Conservation (phyloP, 1,140 invertebrate species). For the Dendroctonus valens region DNA sequence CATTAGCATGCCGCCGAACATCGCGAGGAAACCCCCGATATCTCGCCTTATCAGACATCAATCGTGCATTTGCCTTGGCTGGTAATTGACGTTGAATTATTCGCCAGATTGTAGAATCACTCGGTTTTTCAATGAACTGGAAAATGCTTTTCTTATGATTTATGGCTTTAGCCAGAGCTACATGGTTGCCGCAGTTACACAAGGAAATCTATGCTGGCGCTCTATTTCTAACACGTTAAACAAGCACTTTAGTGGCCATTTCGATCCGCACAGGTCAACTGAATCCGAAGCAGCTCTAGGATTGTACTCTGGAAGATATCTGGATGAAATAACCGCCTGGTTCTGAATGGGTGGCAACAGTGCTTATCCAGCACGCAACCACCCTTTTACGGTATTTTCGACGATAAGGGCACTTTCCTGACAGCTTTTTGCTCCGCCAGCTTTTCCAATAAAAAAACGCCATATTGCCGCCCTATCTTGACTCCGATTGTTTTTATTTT, state of each 20-base stretch:
- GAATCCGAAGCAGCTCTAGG: too few species aligned
- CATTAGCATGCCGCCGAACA: background rate
- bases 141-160: constrained; percentile 17
- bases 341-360: too few species aligned
- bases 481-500: background rate
- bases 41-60: constrained; percentile 11
- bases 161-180: background rate
- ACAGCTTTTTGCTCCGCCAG: constrained; percentile 4
- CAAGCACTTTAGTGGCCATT: too few species aligned
- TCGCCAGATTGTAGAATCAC: constrained; percentile 10
- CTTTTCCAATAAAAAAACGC: background rate
- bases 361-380: too few species aligned
- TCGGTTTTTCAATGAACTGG: constrained; percentile 24
- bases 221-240: too few species aligned
- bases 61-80: constrained; percentile 13
- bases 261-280: too few species aligned
- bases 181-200: constrained; percentile 4
- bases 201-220: too few species aligned
- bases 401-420: constrained; percentile 1
- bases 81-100: constrained; percentile 23
- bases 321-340: too few species aligned
- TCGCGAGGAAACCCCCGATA: background rate
- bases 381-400: background rate
- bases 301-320: too few species aligned
- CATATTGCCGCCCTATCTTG: background rate